phyloP scores from a whole-genome alignment of 1,140 invertebrate species.

The Drosophila persimilis region DNA sequence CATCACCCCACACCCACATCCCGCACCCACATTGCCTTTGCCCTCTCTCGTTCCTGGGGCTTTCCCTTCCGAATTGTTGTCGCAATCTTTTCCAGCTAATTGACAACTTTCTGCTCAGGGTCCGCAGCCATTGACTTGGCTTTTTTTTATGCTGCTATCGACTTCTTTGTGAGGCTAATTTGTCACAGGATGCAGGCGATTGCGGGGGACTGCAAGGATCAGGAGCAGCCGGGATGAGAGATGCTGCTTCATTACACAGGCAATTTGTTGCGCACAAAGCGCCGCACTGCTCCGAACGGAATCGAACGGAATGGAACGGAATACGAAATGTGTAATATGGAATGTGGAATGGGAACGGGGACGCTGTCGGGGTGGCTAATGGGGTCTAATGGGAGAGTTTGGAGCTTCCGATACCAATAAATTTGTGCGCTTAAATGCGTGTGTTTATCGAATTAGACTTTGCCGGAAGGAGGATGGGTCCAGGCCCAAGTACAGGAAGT shows the following conservation, averaged over 20 bases:
- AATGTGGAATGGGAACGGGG: too few relatives aligned
- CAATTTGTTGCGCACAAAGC: constrained; percentile 76
- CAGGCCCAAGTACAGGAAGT: constrained; percentile 20
- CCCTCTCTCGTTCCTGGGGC: not conserved
- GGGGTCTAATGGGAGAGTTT: constrained; percentile 7
- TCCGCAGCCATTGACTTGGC: constrained; percentile 3
- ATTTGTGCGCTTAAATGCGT: constrained; percentile 69
- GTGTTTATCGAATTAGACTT: constrained; percentile 71
- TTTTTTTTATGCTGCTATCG: constrained; percentile 24
- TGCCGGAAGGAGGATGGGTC: constrained; percentile 33
- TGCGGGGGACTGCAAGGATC: constrained; percentile 28
- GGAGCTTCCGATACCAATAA: constrained; percentile 72
- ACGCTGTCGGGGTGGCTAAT: too few relatives aligned
- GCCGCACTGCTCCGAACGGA: not conserved
- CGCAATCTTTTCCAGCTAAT: constrained; percentile 37
- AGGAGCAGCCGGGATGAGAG: constrained; percentile 10
- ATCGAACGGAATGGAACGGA: not conserved
- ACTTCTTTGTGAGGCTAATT: constrained; percentile 70
- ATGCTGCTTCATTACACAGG: constrained; percentile 69
- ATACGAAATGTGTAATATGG: not conserved
- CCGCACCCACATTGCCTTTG: not conserved
- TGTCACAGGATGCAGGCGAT: constrained; percentile 65
- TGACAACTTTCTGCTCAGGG: constrained; percentile 50
- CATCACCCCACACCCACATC: too few relatives aligned
- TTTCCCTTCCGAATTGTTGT: not conserved